Conservation (phyloP, 2,888 invertebrate genomes). For the Idaea dimidiata region DNA sequence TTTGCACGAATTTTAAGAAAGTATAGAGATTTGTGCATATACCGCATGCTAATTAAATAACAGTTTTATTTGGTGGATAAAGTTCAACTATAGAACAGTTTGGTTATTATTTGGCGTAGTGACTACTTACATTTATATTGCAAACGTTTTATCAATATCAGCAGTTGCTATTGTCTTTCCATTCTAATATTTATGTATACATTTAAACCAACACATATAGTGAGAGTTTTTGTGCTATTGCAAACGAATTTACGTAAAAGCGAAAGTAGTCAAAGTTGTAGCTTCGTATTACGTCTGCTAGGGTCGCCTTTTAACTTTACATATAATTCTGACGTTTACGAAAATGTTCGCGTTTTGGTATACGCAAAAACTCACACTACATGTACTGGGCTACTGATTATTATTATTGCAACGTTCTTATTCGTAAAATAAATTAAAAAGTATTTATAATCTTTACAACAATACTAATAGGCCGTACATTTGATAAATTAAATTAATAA, state of each 20-base stretch:
- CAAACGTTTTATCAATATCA: slow-evolving; percentile 26
- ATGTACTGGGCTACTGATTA: too few relatives aligned
- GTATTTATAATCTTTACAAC: slow-evolving; percentile 14
- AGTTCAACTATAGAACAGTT: slow-evolving; percentile 39
- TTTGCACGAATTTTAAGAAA: not conserved
- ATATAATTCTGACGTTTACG: too few relatives aligned
- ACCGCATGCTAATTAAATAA: slow-evolving; percentile 15
- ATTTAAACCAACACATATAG: too few relatives aligned
- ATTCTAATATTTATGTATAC: slow-evolving; percentile 6
- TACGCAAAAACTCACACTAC: too few relatives aligned
- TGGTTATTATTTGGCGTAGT: slow-evolving; percentile 35
- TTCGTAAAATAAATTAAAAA: slow-evolving; percentile 21
- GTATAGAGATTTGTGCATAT: slow-evolving; percentile 1
- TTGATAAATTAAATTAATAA: slow-evolving; percentile 19
- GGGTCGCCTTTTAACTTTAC: too few relatives aligned
- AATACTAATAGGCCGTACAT: slow-evolving; percentile 26
- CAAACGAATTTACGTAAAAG: too few relatives aligned
- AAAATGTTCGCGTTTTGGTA: too few relatives aligned
- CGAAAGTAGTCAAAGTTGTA: too few relatives aligned
- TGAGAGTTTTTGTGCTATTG: too few relatives aligned
- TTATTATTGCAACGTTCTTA: not conserved
- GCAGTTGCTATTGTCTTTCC: slow-evolving; percentile 30
- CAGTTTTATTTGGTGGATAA: slow-evolving; percentile 38
- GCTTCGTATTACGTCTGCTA: too few relatives aligned
- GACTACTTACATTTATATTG: slow-evolving; percentile 31